phyloP scores from a whole-genome alignment of 2,888 invertebrate species.

The Choreutis nemorana region DNA sequence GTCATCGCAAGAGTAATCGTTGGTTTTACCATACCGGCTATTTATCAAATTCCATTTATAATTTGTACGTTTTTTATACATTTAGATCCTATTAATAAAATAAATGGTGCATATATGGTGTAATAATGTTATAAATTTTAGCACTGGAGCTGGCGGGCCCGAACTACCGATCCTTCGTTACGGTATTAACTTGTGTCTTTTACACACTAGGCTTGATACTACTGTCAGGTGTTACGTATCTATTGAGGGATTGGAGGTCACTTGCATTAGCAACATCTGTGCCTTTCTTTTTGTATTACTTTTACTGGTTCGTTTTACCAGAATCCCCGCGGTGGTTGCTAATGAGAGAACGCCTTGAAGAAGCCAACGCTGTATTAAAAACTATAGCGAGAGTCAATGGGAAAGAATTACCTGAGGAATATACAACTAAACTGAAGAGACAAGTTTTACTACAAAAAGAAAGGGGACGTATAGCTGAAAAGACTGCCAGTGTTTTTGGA shows the following conservation, averaged over 20 bases:
- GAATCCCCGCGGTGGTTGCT: slow-evolving; percentile 94
- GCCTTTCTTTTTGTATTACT: slow-evolving; percentile 84
- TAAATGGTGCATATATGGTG: neutral
- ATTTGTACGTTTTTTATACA: slow-evolving; percentile 74
- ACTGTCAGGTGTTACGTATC: slow-evolving; percentile 83
- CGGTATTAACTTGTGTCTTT: slow-evolving; percentile 91
- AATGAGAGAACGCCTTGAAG: slow-evolving; percentile 81
- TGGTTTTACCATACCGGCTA: slow-evolving; percentile 91
- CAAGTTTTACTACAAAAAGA: slow-evolving; percentile 73
- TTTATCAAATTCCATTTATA: slow-evolving; percentile 94
- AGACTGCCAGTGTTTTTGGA: slow-evolving; percentile 64
- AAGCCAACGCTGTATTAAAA: slow-evolving; percentile 81
- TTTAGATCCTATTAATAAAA: neutral
- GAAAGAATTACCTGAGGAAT: slow-evolving; percentile 76
- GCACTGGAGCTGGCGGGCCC: slow-evolving; percentile 92
- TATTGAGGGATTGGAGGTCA: slow-evolving; percentile 84
- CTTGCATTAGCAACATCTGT: slow-evolving; percentile 83
- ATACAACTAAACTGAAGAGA: slow-evolving; percentile 75
- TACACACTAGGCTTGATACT: slow-evolving; percentile 88
- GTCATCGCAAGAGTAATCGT: slow-evolving; percentile 80
- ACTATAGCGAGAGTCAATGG: slow-evolving; percentile 81
- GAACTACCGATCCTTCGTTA: slow-evolving; percentile 89
- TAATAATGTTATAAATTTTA: slow-evolving; percentile 40
- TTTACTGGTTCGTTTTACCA: slow-evolving; percentile 87
- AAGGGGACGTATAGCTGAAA: slow-evolving; percentile 44